phyloP scores from a whole-genome alignment of 2,797 vertebrate species.

The Peromyscus aztecus region DNA sequence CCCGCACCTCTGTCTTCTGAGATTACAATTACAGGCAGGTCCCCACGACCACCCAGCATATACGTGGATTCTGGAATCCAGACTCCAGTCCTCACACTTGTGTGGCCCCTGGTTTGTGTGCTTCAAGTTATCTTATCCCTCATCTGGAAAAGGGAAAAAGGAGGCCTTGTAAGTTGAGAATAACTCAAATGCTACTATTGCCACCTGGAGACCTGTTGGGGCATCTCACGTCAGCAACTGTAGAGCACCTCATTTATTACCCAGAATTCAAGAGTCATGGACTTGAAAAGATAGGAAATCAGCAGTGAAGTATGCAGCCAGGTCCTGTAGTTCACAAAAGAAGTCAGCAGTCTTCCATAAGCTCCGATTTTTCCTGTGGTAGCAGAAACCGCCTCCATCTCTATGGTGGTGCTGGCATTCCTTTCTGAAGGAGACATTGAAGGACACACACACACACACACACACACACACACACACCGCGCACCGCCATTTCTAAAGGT shows the following conservation, averaged over 20 bases:
- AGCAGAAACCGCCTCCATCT: neutral
- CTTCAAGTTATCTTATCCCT: neutral
- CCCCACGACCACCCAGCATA: neutral
- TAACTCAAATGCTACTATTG: neutral
- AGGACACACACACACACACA: no score
- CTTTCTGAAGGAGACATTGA: rapidly evolving
- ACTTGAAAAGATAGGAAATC: neutral
- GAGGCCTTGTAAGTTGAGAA: neutral
- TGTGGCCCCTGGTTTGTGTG: neutral
- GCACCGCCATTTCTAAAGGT: neutral
- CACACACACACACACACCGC: no score
- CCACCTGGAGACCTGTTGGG: neutral
- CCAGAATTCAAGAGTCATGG: neutral
- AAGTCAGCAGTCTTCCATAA: neutral
- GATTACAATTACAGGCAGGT: neutral
- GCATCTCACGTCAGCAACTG: neutral
- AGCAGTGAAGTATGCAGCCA: neutral
- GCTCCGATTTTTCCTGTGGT: neutral
- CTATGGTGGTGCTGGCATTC: no score
- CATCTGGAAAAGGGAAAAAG: neutral
- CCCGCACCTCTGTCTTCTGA: neutral
- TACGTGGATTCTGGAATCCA: neutral
- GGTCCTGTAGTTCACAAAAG: neutral
- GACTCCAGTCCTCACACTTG: neutral
- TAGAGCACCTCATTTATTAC: neutral